Percentiles rank a stretch among this genome's conserved stretches.
Evolutionary conservation across 1,140 invertebrate species (phyloP).

Genomic region (Micrasema longulum): DNA sequence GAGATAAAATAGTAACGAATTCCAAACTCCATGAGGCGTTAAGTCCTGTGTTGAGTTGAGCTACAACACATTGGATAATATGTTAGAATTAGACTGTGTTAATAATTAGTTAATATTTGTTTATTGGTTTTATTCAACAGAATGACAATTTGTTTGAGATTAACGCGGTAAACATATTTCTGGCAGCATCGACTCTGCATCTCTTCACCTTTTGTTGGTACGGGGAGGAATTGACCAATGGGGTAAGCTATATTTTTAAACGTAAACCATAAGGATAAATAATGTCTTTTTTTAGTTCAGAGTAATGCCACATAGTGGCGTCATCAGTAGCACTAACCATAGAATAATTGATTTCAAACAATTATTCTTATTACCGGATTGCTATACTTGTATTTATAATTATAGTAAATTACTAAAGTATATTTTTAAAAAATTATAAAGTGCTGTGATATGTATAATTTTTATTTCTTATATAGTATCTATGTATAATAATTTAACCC

Average conservation of each 20-base stretch:
- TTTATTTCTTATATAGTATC: no score
- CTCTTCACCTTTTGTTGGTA: conserved; percentile 23
- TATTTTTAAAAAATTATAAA: no score
- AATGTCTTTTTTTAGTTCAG: neutral
- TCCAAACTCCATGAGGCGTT: no score
- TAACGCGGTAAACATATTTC: neutral
- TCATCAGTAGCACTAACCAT: neutral
- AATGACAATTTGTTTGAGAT: conserved; percentile 4
- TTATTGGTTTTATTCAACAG: no score
- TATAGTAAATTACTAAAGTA: no score
- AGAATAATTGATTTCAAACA: neutral
- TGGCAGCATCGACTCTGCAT: conserved; percentile 8
- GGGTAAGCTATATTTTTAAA: neutral
- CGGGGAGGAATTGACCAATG: neutral
- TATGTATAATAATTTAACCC: no score
- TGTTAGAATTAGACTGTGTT: no score
- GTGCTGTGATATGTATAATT: no score
- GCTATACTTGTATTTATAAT: neutral
- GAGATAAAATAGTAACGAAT: no score
- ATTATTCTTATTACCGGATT: neutral
- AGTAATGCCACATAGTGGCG: neutral
- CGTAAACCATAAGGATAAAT: neutral
- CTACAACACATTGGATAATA: no score
- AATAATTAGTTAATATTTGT: no score
- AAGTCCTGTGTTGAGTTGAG: no score